These are phyloP conservation scores for Nothocercus julius DNA, from an alignment of 2,113 vertebrate species.

Conservation along the genomic window DNA sequence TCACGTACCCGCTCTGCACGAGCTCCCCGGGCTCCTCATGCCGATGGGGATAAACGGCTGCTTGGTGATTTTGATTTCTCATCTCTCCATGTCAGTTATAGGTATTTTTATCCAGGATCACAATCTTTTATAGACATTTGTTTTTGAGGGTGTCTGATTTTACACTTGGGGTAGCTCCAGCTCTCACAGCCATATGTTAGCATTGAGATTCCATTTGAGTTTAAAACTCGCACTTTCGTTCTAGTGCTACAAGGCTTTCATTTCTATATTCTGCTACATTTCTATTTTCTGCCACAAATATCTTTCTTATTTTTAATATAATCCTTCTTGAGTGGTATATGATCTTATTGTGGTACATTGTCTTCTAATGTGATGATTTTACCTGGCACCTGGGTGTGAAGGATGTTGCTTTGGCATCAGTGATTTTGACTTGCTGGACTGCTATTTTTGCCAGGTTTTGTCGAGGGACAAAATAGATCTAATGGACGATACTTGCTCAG, in stretches of 20 bases:
- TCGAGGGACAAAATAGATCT: not conserved
- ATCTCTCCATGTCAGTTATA: not conserved
- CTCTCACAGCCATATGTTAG: slow-evolving; percentile 22
- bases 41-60: not conserved
- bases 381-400: not conserved
- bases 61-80: not conserved
- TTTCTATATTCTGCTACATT: slow-evolving; percentile 1
- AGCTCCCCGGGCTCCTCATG: not conserved
- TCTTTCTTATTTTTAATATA: not conserved
- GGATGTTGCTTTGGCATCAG: not conserved
- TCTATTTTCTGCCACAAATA: slow-evolving; percentile 9
- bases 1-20: not conserved
- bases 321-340: not conserved
- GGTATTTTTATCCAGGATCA: not conserved
- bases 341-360: not conserved
- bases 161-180: not conserved
- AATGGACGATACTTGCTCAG: not conserved
- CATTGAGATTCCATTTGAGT: not conserved
- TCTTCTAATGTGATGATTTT: not conserved
- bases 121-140: slow-evolving; percentile 3
- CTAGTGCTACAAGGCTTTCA: not conserved
- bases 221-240: slow-evolving; percentile 17
- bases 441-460: not conserved
- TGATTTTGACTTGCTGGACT: not conserved
- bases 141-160: slow-evolving; percentile 15